Percentiles rank a stretch among this genome's conserved stretches.
Conservation (phyloP, 1,140 invertebrate genomes). For the fruit fly (Drosophila melanogaster) region Release_6_plus_ISO1_MT NC_004354.4:17709501-17710000, state of each 20-base stretch:
- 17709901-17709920: too few relatives aligned
- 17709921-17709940: too few relatives aligned
- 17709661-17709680: not conserved
- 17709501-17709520: constrained; percentile 17
- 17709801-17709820: not conserved
- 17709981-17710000: too few relatives aligned
- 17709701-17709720: not conserved
- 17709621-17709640: not conserved
- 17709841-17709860: too few relatives aligned
- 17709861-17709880: too few relatives aligned
- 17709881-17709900: too few relatives aligned
- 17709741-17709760: not conserved
- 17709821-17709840: too few relatives aligned
- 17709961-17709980: too few relatives aligned
- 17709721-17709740: too few relatives aligned
- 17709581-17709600: not conserved
- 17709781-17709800: not conserved
- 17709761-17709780: not conserved
- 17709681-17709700: not conserved
- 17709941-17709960: too few relatives aligned
- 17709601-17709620: too few relatives aligned
- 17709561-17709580: not conserved
- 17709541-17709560: not conserved
- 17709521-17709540: not conserved
- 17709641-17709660: not conserved